Base-by-base conservation (phyloP, 2,113 vertebrate species). In the Actenoides lindsayi region DNA sequence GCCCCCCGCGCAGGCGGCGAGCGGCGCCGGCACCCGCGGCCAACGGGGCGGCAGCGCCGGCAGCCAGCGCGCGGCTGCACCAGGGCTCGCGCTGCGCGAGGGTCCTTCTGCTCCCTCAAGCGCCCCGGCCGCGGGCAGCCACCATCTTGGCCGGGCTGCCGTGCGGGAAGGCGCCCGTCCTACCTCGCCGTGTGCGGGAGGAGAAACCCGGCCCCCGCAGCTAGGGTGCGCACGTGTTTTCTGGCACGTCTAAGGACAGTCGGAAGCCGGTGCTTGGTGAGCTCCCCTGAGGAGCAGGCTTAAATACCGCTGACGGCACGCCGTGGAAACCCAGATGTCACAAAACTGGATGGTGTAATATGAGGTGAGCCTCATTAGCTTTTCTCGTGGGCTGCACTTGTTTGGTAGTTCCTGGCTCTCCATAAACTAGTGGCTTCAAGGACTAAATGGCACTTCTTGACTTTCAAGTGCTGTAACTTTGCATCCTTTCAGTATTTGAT, bases 221-320 rank as follows among this genome's bases (percentile, higher is more conserved):
- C 1, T 1, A 2, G 30, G 16, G 37, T 8, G 2, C 9, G 3
- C 11, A 4, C 21, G 2, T 0, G 37, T 4, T 16, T 2, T 2
- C 16, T 4, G 54, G 12, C 7, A 2, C 15, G 0, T 4, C 19
- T 4, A n/a, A 10, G 27, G 57, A 2, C 21, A 3, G 12, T 15
- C 10, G 25, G 15, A 5, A 6, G 12, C 6, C 13, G 0, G 5
- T 1, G 16, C 16, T 42, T 11, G 2, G 1, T 1, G 8, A 15
- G 54, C 69, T 15, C 7, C 51, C 0, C 0, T 2, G 54, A 9
- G 65, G 27, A 48, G 44, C 1, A 1, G 41, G 37, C 19, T 16
- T 41, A 27, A 54, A 5, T 11, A 4, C 0, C 0, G 5, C 41
- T 18, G 16, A 25, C 1, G 11, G n/a, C 16, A 3, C 0, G 0